phyloP scores from a whole-genome alignment of 37 sponge, comb jelly and placozoan genomes.

The Hexactinellida sp. region DNA sequence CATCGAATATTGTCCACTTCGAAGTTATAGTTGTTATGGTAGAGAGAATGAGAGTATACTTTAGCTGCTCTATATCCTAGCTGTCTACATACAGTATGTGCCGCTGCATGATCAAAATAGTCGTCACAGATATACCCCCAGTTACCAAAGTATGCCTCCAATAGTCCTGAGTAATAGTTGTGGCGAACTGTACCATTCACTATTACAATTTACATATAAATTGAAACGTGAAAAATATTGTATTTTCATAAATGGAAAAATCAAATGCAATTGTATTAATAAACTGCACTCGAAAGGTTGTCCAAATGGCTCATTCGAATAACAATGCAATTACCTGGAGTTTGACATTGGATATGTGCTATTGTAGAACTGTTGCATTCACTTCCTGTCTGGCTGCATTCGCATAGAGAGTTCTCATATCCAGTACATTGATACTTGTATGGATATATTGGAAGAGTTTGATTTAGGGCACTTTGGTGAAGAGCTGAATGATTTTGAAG shows the following conservation, averaged over 20 bases:
- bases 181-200: background rate
- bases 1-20: background rate
- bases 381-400: background rate
- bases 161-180: background rate
- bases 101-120: background rate
- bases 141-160: background rate
- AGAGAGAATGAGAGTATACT: background rate
- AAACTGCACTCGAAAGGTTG: background rate
- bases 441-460: background rate
- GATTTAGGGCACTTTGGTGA: background rate
- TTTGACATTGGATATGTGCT: background rate
- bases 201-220: no score
- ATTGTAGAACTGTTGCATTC: background rate
- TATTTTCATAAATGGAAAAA: no score
- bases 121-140: background rate
- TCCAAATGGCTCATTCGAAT: background rate
- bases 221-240: no score
- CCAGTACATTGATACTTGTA: background rate
- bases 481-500: background rate
- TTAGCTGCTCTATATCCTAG: background rate
- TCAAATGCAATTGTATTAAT: no score
- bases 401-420: background rate
- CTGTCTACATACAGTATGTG: background rate
- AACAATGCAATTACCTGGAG: background rate
- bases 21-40: background rate